Base-by-base conservation (phyloP, 2,113 vertebrate species). In the Peromyscus maniculatus region DNA sequence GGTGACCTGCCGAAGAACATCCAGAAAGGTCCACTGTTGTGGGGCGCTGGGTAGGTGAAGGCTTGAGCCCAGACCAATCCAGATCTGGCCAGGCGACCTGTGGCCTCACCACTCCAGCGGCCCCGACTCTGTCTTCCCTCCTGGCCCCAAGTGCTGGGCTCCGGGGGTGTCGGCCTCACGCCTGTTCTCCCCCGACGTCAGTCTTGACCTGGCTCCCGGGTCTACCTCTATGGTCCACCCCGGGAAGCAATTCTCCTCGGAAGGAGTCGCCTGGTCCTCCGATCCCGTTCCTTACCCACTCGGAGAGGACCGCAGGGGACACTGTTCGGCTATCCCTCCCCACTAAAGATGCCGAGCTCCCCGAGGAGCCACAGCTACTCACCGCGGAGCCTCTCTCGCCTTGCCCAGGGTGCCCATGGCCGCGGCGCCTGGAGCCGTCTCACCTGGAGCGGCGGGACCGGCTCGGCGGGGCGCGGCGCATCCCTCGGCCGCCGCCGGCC, bases 321-420 rank as follows among this genome's bases (percentile, higher is more conserved):
- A 62, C 33, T 3, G 36, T 36, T 10, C 33, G 10, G 67, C 91
- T 43, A 21, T 21, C 15, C 19, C 28, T 67, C 33, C 89, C 83
- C 52, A 5, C 28, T 21, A 43, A 17, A 49, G 67, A 67, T 43
- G 5, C 0, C 64, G 52, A 3, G 86, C 52, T 17, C 71, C 28
- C 86, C 46, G 12, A 52, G 66, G 57, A 79, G 46, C 59, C 66
- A 43, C 62, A 17, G 62, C 74, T 71, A 98, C 98, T 98, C 96
- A 98, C 98, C 98, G 93, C 67, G 98, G 98, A 92, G 98, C 98
- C 57, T 98, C 98, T 91, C 95, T 96, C 90, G 96, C 92, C 52
- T 94, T 98, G 90, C 98, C 98, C 87, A 98, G n/a, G 78, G 98
- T 98, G 19, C 98, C 98, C 98, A 99, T 98, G 97, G 94, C 39